Conservation (phyloP, 2,113 vertebrate species). For the Pseudolaguvia tuberculata region DNA sequence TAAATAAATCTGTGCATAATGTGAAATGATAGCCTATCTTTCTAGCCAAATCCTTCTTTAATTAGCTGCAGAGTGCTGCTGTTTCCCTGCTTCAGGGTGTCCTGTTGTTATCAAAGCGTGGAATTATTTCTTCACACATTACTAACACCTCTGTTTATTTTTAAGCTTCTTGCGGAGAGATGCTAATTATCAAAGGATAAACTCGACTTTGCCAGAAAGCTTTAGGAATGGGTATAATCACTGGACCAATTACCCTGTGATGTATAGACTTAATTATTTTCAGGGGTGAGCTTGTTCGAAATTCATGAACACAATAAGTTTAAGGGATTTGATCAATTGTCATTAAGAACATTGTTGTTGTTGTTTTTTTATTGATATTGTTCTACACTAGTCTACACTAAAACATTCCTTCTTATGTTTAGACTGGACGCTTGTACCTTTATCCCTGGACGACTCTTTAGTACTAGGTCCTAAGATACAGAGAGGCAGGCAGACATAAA, state of each 20-base stretch:
- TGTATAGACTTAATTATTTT: slow-evolving; percentile 55
- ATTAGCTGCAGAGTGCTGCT: slow-evolving; percentile 48
- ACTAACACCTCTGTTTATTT: slow-evolving; percentile 57
- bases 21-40: slow-evolving; percentile 49
- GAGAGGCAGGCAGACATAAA: slow-evolving; percentile 3
- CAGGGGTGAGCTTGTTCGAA: slow-evolving; percentile 29
- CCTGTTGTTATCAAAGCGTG: slow-evolving; percentile 56
- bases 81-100: slow-evolving; percentile 53
- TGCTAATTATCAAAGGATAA: slow-evolving; percentile 56
- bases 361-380: too few species aligned
- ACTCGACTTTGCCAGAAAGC: slow-evolving; percentile 48
- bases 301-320: slow-evolving; percentile 41
- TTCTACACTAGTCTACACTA: too few species aligned
- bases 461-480: background rate
- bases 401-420: background rate
- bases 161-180: slow-evolving; percentile 49
- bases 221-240: slow-evolving; percentile 46
- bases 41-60: slow-evolving; percentile 53
- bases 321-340: background rate
- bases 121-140: slow-evolving; percentile 56
- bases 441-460: slow-evolving; percentile 6
- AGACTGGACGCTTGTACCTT: background rate
- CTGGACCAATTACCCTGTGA: slow-evolving; percentile 50
- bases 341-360: slow-evolving; percentile 5
- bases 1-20: slow-evolving; percentile 54